phyloP scores from a whole-genome alignment of 2,888 invertebrate genomes.

The Camponotus fellah region DNA sequence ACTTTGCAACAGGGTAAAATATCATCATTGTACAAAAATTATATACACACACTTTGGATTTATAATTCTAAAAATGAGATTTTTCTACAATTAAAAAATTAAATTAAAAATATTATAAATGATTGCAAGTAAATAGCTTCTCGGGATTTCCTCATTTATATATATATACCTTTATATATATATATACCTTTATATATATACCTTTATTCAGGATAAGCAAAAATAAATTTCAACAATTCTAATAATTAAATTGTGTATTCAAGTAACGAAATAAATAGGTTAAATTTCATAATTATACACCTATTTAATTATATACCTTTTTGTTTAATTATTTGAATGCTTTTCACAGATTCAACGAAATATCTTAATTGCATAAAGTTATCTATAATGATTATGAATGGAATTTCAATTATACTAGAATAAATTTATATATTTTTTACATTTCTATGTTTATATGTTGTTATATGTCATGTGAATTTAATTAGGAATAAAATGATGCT shows the following conservation, averaged over 20 bases:
- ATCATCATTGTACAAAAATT: background rate
- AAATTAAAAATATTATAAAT: background rate
- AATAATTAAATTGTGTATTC: no score
- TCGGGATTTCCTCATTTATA: no score
- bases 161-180: no score
- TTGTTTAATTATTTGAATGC: background rate
- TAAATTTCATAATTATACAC: background rate
- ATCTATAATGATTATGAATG: background rate
- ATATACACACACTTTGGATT: background rate
- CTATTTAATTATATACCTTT: background rate
- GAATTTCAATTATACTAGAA: background rate
- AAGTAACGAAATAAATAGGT: background rate
- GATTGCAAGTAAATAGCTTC: background rate
- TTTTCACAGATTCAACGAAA: background rate
- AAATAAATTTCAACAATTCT: background rate
- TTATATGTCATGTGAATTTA: slow-evolving; percentile 25
- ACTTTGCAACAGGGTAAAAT: slow-evolving; percentile 6
- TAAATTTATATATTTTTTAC: background rate
- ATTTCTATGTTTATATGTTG: background rate
- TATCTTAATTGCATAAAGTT: background rate
- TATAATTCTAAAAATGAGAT: background rate
- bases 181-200: no score
- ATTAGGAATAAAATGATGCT: slow-evolving; percentile 79
- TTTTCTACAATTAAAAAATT: background rate
- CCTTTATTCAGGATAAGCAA: background rate